Conservation (phyloP, 1,140 invertebrate species). For the Papilio glaucus region DNA sequence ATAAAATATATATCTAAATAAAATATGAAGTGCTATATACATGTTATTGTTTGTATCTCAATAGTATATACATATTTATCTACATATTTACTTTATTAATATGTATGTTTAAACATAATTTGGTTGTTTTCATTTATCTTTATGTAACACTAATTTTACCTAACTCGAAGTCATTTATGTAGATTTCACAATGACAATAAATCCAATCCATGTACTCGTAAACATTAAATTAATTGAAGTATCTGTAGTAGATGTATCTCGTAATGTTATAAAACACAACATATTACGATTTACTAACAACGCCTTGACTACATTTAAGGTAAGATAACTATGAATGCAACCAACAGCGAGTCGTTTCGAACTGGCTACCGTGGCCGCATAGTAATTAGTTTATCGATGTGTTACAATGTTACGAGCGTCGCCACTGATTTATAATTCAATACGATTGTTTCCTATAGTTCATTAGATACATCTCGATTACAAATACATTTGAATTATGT, state of each 20-base stretch:
- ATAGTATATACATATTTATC: no score
- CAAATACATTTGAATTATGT: constrained; percentile 24
- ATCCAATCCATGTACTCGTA: not conserved
- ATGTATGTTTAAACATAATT: not conserved
- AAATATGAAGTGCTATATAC: no score
- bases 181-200: not conserved
- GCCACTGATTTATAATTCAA: constrained; percentile 24
- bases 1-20: no score
- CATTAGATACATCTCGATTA: constrained; percentile 10
- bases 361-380: constrained; percentile 25
- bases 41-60: no score
- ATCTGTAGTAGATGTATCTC: constrained; percentile 1
- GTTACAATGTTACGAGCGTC: constrained; percentile 28
- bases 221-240: constrained; percentile 13
- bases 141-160: not conserved
- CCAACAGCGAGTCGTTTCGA: constrained; percentile 26
- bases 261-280: constrained; percentile 18
- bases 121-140: not conserved
- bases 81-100: no score
- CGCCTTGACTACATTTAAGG: constrained; percentile 31
- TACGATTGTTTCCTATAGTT: constrained; percentile 18
- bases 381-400: constrained; percentile 39
- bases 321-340: constrained; percentile 32
- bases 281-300: constrained; percentile 30
- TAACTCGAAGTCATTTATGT: not conserved